Conservation (phyloP, 2,797 vertebrate species). For the Karalla daura region DNA sequence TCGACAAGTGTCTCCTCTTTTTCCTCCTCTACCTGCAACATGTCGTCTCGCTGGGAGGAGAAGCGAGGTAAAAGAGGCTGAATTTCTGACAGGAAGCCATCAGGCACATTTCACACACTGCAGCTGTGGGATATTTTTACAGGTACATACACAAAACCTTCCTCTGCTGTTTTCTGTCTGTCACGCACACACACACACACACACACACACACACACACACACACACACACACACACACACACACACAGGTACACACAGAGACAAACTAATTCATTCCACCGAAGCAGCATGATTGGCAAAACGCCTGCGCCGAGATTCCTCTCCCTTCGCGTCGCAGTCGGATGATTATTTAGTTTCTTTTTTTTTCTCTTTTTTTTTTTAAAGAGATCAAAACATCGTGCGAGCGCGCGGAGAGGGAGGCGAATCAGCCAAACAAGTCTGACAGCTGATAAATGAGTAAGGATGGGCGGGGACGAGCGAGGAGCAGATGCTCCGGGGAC, state of each 20-base stretch:
- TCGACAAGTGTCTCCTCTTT: neutral
- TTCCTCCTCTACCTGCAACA: neutral
- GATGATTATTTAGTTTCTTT: no score
- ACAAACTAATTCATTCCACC: neutral
- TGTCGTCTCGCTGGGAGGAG: neutral
- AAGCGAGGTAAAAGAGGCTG: neutral
- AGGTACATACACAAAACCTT: slow-evolving; percentile 11
- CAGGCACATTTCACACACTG: slow-evolving; percentile 11
- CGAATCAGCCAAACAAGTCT: slow-evolving; percentile 38
- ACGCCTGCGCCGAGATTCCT: slow-evolving; percentile 4
- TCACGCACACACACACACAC: neutral
- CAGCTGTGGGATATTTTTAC: slow-evolving; percentile 7
- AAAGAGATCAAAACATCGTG: slow-evolving; percentile 10
- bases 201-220: neutral
- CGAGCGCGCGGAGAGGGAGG: neutral
- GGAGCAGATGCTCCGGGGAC: neutral
- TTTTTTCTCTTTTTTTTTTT: no score
- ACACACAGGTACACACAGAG: neutral
- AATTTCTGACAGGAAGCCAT: slow-evolving; percentile 8
- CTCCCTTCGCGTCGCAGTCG: neutral
- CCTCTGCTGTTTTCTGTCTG: neutral
- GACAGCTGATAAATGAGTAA: slow-evolving; percentile 53
- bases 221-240: neutral
- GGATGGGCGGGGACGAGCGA: slow-evolving; percentile 2
- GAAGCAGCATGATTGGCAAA: neutral